Percentiles rank a stretch among this genome's conserved stretches.
Evolutionary conservation across 2,888 invertebrate species (phyloP).

Genomic region (Gisinianus flammeolus): DNA sequence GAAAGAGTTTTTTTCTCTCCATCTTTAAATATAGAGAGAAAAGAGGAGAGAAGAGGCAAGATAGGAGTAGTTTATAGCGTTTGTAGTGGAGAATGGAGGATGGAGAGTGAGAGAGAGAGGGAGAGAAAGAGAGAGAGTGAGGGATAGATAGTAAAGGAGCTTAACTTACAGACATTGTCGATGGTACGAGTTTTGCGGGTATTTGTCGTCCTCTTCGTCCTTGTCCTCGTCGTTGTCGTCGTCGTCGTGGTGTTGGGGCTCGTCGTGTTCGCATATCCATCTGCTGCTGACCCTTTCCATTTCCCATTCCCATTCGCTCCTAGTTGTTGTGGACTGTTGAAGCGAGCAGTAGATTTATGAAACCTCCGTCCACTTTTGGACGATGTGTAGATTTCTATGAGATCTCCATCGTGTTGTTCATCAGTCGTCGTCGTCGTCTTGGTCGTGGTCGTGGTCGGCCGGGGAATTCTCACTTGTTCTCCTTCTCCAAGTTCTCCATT

Average conservation of each 20-base stretch:
- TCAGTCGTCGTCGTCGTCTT: neutral
- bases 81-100: no score
- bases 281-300: no score
- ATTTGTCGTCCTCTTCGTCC: neutral
- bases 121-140: neutral
- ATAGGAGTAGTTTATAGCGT: no score
- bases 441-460: neutral
- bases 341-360: constrained; percentile 56
- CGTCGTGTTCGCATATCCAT: no score
- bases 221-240: no score
- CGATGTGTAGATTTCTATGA: constrained; percentile 56
- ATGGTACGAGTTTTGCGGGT: constrained; percentile 15
- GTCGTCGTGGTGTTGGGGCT: no score
- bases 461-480: neutral
- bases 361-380: constrained; percentile 55
- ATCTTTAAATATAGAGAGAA: no score
- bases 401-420: constrained; percentile 23
- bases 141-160: no score
- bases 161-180: constrained; percentile 20
- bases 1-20: constrained; percentile 8
- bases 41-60: no score
- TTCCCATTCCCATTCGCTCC: constrained; percentile 13
- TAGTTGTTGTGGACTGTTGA: constrained; percentile 45
- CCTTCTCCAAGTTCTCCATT: neutral
- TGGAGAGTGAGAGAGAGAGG: neutral